Evolutionary conservation across 2,797 vertebrate genomes (phyloP), one percentile per base, ranked within the genome.

Genomic region (Peromyscus eremicus): DNA sequence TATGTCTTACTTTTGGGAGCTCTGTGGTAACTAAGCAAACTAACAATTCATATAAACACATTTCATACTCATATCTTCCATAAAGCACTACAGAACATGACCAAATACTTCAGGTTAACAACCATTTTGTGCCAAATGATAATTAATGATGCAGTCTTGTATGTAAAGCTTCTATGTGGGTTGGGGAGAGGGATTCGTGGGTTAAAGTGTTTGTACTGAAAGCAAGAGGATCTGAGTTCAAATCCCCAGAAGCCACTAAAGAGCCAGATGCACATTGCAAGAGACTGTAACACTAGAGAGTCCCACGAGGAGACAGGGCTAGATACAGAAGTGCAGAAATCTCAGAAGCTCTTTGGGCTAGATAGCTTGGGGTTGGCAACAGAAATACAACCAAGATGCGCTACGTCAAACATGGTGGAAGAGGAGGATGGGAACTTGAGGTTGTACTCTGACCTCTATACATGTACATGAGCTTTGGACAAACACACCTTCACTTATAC

Each of bases 1-100:
- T 89, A 71, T 29, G 6, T 90, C 92, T 96, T 93, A 91, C 94
- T 97, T 97, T 93, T 79, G 97, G 97, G 92, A 97, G 95, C 91
- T 82, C 92, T 96, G 76, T 91, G 76, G 77, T 96, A 91, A 96
- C 90, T 86, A 96, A 97, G 96, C 73, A 81, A 97, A 97, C 76
- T 94, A 97, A 97, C 79, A 79, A 90, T 86, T 93, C 82, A 86
- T 34, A 89, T 46, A 91, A 86, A 84, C 12, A 83, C 5, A 71
- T 91, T 87, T 6, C 13, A 76, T 52, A 76, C 23, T 68, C 64
- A 91, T 89, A 68, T 29, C 55, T 68, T 43, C 13, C 80, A 40
- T 94, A 96, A 40, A 52, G 75, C 87, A 43, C 79, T 95, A 92
- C 0, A 77, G 75, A 84, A 8, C 94, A 96, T 92, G 57, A 79